These are phyloP conservation scores for Liasis olivaceus DNA, from an alignment of 2,797 vertebrate genomes.

Conservation along the genomic window DNA sequence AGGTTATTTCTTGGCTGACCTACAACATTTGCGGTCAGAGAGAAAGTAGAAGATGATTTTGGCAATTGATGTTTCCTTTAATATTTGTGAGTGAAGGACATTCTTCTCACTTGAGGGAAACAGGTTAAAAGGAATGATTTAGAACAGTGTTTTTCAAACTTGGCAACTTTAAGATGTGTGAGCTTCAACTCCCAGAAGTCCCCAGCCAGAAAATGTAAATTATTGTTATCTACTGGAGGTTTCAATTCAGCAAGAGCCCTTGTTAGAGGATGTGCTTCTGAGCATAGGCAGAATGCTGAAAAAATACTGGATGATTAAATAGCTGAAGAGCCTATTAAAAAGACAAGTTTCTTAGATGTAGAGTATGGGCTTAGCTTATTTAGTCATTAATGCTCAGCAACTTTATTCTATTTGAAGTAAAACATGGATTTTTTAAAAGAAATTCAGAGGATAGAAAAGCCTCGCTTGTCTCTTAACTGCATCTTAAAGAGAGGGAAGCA, in stretches of 20 bases:
- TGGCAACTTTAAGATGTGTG: background rate
- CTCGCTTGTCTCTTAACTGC: background rate
- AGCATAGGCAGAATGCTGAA: background rate
- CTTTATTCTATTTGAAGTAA: background rate
- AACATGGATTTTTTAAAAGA: background rate
- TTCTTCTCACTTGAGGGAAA: background rate
- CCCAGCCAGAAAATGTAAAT: background rate
- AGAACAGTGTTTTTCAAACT: background rate
- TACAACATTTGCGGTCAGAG: background rate
- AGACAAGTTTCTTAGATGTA: background rate
- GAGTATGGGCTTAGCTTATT: background rate
- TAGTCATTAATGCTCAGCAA: background rate
- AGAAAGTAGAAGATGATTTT: background rate
- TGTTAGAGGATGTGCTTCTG: background rate
- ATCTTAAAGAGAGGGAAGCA: background rate
- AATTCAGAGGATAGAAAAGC: background rate
- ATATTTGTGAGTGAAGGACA: background rate
- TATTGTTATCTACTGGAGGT: background rate
- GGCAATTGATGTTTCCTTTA: background rate
- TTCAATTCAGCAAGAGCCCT: background rate
- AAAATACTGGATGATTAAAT: background rate
- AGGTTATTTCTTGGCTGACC: background rate
- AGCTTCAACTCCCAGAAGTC: background rate
- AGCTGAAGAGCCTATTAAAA: background rate
- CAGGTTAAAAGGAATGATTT: background rate